Conservation (phyloP, 2,113 vertebrate species). For the Psephotus haematonotus region DNA sequence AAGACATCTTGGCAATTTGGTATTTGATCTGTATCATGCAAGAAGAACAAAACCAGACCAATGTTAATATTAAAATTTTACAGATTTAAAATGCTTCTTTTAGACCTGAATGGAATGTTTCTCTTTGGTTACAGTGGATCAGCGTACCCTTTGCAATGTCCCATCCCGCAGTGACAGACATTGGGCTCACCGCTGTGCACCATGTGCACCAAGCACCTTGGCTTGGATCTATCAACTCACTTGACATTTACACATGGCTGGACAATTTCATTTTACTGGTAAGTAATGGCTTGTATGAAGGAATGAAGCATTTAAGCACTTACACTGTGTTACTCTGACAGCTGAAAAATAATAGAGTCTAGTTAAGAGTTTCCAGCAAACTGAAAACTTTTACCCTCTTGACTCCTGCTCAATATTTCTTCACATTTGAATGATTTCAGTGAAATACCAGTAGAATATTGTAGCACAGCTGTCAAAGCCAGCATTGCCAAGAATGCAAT, state of each 20-base stretch:
- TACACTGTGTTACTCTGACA: background rate
- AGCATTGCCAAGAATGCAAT: conserved; percentile 2
- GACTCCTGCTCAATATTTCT: conserved; percentile 16
- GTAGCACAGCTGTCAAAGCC: background rate
- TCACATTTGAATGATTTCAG: background rate
- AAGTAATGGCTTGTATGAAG: conserved; percentile 40
- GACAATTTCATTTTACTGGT: conserved; percentile 95
- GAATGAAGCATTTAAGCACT: background rate
- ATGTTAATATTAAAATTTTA: background rate
- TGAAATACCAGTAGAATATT: background rate
- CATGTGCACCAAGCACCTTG: conserved; percentile 87
- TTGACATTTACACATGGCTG: conserved; percentile 87
- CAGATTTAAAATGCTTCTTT: background rate
- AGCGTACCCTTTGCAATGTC: conserved; percentile 93
- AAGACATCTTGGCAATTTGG: background rate
- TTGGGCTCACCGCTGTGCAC: conserved; percentile 84
- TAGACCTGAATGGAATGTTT: background rate
- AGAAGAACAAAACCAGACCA: background rate
- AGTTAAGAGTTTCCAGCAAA: background rate
- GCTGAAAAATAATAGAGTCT: background rate
- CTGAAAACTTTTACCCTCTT: background rate
- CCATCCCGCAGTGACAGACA: conserved; percentile 91
- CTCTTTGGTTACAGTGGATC: conserved; percentile 87
- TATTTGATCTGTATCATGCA: background rate
- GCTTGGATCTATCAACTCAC: conserved; percentile 84